phyloP scores from a whole-genome alignment of 2,113 vertebrate genomes.

The Notarius quadriscutis region DNA sequence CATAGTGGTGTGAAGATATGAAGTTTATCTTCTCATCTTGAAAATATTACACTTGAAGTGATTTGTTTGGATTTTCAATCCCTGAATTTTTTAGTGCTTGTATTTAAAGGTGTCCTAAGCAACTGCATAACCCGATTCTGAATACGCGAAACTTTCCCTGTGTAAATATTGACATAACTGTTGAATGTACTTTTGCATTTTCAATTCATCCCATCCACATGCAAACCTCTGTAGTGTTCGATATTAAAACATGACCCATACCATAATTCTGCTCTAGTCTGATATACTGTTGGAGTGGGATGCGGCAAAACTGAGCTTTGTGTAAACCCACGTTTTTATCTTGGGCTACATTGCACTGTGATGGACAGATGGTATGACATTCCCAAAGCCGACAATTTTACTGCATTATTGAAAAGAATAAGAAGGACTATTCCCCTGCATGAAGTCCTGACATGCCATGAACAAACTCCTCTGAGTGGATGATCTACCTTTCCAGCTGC shows the following conservation, averaged over 20 bases:
- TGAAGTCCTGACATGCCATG: not conserved
- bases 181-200: not conserved
- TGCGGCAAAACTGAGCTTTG: not conserved
- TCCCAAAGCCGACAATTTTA: not conserved
- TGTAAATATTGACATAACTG: too few species aligned
- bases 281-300: not conserved
- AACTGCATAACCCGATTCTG: too few species aligned
- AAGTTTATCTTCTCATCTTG: too few species aligned
- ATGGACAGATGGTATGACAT: not conserved
- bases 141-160: too few species aligned
- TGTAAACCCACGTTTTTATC: not conserved
- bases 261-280: not conserved
- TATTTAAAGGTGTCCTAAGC: too few species aligned
- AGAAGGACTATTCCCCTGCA: not conserved
- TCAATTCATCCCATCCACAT: not conserved
- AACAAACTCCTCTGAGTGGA: not conserved
- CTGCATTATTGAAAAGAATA: not conserved
- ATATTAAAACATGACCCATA: not conserved
- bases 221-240: too few species aligned
- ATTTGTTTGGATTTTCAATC: too few species aligned
- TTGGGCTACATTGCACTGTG: not conserved
- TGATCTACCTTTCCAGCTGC: not conserved
- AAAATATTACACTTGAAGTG: too few species aligned
- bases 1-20: too few species aligned
- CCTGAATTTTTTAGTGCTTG: too few species aligned